Conservation (phyloP, 2,888 invertebrate genomes). For the Deilephila porcellus region DNA sequence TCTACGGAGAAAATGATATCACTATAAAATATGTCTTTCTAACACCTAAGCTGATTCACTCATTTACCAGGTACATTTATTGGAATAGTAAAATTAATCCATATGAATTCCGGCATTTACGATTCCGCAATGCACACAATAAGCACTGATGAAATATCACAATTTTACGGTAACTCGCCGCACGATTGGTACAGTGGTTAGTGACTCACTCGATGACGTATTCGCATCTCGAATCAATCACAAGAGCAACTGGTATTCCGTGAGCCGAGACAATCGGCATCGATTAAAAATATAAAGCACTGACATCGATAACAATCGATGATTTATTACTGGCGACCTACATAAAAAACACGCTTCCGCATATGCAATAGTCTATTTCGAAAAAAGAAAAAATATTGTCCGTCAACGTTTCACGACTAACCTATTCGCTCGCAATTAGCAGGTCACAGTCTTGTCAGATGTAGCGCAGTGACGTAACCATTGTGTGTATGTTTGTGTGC, state of each 20-base stretch:
- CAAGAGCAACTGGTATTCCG: not conserved
- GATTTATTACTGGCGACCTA: slow-evolving; percentile 67
- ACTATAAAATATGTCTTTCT: no score
- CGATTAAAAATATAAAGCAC: slow-evolving; percentile 12
- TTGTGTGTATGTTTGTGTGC: slow-evolving; percentile 33
- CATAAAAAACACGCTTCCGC: slow-evolving; percentile 58
- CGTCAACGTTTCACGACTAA: slow-evolving; percentile 29
- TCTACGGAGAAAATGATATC: no score
- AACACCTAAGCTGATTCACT: no score
- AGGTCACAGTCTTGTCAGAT: slow-evolving; percentile 54
- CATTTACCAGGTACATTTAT: no score
- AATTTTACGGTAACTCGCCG: slow-evolving; percentile 12
- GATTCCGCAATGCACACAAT: slow-evolving; percentile 12
- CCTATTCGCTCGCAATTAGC: slow-evolving; percentile 21
- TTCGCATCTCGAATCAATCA: slow-evolving; percentile 7
- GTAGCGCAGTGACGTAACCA: slow-evolving; percentile 71
- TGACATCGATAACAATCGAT: slow-evolving; percentile 44
- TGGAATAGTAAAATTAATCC: not conserved
- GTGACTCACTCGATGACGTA: slow-evolving; percentile 19
- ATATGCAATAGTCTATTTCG: slow-evolving; percentile 42
- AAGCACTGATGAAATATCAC: slow-evolving; percentile 6
- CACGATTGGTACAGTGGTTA: not conserved
- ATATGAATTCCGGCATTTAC: not conserved
- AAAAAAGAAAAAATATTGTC: slow-evolving; percentile 25
- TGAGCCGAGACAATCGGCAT: slow-evolving; percentile 1